Conservation (phyloP, 2,888 invertebrate species). For the Belgica antarctica region DNA sequence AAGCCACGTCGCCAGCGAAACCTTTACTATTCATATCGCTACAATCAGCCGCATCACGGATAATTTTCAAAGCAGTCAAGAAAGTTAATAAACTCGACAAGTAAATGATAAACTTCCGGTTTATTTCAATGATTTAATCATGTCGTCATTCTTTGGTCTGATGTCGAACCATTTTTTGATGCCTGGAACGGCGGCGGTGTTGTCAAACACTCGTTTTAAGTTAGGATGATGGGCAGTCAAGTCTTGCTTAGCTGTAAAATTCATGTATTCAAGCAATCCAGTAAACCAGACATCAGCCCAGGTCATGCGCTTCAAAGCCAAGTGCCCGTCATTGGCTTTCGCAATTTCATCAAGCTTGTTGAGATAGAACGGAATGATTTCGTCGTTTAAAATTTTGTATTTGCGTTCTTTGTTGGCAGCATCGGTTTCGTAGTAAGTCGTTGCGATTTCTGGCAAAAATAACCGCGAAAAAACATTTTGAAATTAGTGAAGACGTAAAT, state of each 20-base stretch:
- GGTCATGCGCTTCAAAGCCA: constrained; percentile 55
- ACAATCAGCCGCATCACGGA: too few relatives aligned
- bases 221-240: constrained; percentile 57
- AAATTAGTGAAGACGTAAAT: too few relatives aligned
- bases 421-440: background rate
- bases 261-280: constrained; percentile 56
- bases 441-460: background rate
- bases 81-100: too few relatives aligned
- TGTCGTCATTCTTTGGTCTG: constrained; percentile 55
- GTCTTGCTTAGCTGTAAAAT: constrained; percentile 53
- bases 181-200: constrained; percentile 55
- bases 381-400: constrained; percentile 51
- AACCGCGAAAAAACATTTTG: too few relatives aligned
- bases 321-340: constrained; percentile 57
- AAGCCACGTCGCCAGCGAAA: too few relatives aligned
- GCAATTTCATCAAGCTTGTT: constrained; percentile 56
- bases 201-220: constrained; percentile 55
- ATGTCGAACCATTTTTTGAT: constrained; percentile 60
- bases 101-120: too few relatives aligned
- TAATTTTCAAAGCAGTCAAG: too few relatives aligned
- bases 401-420: constrained; percentile 52
- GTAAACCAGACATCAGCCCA: constrained; percentile 61
- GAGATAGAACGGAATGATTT: constrained; percentile 55
- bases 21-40: too few relatives aligned
- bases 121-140: too few relatives aligned